These are phyloP conservation scores for Parazoanthus atlanticus DNA, from an alignment of 92 coral and sea anemone species.

Conservation along the genomic window DNA sequence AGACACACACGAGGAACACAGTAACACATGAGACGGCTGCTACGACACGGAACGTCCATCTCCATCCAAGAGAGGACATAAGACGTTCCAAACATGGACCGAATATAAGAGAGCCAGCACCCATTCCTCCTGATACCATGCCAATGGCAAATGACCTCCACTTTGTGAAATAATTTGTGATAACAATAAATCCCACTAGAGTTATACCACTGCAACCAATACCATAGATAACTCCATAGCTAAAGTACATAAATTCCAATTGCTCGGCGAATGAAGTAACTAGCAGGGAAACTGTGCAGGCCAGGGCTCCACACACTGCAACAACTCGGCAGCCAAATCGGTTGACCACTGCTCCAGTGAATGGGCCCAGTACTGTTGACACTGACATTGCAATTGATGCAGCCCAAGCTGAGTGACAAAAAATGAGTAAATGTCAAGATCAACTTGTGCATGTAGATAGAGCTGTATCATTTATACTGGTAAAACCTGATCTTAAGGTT, in stretches of 20 bases:
- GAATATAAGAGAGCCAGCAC: slow-evolving; percentile 54
- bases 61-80: slow-evolving; percentile 62
- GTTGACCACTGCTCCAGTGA: slow-evolving; percentile 48
- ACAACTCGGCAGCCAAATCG: slow-evolving; percentile 56
- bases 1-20: slow-evolving; percentile 31
- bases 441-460: not conserved
- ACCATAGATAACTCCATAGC: slow-evolving; percentile 63
- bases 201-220: slow-evolving; percentile 58
- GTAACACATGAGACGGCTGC: slow-evolving; percentile 49
- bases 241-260: slow-evolving; percentile 49
- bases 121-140: slow-evolving; percentile 62
- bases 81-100: slow-evolving; percentile 64
- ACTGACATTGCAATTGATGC: slow-evolving; percentile 59
- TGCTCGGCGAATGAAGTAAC: slow-evolving; percentile 54
- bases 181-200: slow-evolving; percentile 51
- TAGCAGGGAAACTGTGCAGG: slow-evolving; percentile 50
- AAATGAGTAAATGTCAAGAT: not conserved
- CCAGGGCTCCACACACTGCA: slow-evolving; percentile 48
- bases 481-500: too few relatives aligned
- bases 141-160: slow-evolving; percentile 71
- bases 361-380: slow-evolving; percentile 49
- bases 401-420: slow-evolving; percentile 60
- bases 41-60: slow-evolving; percentile 61
- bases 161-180: slow-evolving; percentile 60
- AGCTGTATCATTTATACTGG: not conserved